These are phyloP conservation scores for Phyllostomus discolor DNA, from an alignment of 2,113 vertebrate genomes.

Conservation along the genomic window DNA sequence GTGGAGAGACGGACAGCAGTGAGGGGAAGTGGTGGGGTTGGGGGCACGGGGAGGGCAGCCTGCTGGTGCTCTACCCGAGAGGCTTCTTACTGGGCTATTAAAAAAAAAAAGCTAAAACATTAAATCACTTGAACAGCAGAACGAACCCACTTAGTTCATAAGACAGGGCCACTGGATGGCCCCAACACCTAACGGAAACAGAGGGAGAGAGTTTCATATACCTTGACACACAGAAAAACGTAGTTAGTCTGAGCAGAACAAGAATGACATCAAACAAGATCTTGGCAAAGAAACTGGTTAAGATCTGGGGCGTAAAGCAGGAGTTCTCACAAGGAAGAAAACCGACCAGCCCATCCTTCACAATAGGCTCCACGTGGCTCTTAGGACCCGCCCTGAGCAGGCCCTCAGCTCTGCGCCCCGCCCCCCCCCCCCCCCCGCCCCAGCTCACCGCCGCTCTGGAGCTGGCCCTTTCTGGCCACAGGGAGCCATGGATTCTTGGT, in stretches of 20 bases:
- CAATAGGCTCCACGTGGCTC: background rate
- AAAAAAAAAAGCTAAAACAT: background rate
- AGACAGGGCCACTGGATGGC: background rate
- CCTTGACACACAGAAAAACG: background rate
- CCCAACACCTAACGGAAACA: background rate
- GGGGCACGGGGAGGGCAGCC: too few relatives aligned
- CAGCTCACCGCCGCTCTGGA: background rate
- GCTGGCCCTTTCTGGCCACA: background rate
- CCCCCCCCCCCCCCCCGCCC: too few relatives aligned
- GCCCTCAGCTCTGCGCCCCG: background rate
- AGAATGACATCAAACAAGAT: background rate
- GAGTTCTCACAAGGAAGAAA: conserved; percentile 10
- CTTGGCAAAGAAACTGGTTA: conserved; percentile 14
- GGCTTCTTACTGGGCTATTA: background rate
- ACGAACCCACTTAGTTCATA: background rate
- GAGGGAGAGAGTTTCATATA: background rate
- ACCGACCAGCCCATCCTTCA: background rate
- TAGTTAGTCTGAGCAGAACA: background rate
- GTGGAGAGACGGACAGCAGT: conserved; percentile 13
- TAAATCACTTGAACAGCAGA: background rate
- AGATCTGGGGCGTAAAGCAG: background rate
- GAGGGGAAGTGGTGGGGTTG: background rate
- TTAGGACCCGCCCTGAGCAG: background rate
- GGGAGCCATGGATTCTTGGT: background rate
- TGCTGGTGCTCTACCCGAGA: background rate